Conservation (phyloP, 2,113 vertebrate genomes). For the Campylomormyrus tamandua region DNA sequence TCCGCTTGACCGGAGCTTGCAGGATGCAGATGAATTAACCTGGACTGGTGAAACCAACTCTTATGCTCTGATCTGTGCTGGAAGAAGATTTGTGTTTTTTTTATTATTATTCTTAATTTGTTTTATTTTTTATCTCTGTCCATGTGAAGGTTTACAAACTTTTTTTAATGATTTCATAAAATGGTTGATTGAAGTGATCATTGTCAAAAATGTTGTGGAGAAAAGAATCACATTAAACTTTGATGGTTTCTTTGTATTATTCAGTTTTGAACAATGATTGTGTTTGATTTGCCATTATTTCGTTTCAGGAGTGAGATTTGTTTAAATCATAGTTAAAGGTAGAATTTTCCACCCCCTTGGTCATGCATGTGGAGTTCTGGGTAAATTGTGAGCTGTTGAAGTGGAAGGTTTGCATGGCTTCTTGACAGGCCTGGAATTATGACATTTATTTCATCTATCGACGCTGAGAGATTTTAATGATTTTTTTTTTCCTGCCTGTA, state of each 20-base stretch:
- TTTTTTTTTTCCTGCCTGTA: neutral
- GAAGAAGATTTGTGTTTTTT: neutral
- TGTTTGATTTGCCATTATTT: neutral
- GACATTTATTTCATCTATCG: neutral
- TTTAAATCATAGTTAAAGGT: neutral
- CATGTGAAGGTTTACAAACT: neutral
- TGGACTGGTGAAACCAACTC: neutral
- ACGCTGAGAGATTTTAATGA: neutral
- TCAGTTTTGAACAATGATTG: neutral
- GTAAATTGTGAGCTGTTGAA: neutral
- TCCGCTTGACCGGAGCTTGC: neutral
- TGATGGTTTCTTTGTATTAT: neutral
- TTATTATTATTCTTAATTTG: neutral
- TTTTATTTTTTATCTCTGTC: neutral
- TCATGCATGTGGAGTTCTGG: neutral
- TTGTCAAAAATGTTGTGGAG: neutral
- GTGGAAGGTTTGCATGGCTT: neutral
- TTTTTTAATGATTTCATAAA: neutral
- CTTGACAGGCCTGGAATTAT: neutral
- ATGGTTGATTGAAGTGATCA: neutral
- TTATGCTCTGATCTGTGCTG: neutral
- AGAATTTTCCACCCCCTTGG: neutral
- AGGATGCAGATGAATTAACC: neutral
- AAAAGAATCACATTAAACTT: neutral
- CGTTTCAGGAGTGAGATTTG: neutral